These are phyloP conservation scores for Volucella inflata DNA, from an alignment of 2,888 invertebrate species.

Conservation along the genomic window DNA sequence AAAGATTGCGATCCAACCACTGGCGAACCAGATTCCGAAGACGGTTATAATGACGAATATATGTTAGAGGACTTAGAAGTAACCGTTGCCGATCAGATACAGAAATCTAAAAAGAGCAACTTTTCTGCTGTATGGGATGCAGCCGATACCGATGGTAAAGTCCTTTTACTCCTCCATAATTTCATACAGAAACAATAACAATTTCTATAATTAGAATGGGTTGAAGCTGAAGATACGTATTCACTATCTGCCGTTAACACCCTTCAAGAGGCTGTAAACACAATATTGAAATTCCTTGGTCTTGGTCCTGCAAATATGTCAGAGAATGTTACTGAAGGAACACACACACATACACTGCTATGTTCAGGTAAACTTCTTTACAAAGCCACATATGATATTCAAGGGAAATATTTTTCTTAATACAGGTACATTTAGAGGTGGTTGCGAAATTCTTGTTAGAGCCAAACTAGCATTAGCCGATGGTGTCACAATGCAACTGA, in stretches of 20 bases:
- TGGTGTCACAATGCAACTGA: constrained; percentile 97
- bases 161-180: background rate
- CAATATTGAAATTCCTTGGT: constrained; percentile 92
- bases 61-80: constrained; percentile 96
- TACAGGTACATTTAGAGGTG: constrained; percentile 93
- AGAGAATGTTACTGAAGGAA: constrained; percentile 92
- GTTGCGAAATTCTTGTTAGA: constrained; percentile 93
- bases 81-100: constrained; percentile 93
- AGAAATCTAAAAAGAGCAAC: constrained; percentile 90
- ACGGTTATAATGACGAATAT: constrained; percentile 98
- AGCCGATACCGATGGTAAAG: constrained; percentile 85
- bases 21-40: constrained; percentile 96
- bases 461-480: constrained; percentile 90
- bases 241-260: constrained; percentile 91
- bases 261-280: constrained; percentile 93
- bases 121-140: constrained; percentile 93
- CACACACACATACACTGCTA: constrained; percentile 91
- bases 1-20: constrained; percentile 98
- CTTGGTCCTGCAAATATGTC: constrained; percentile 93
- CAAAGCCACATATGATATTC: background rate
- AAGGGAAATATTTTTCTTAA: background rate
- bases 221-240: constrained; percentile 96
- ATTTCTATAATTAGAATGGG: constrained; percentile 80
- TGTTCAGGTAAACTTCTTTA: constrained; percentile 88
- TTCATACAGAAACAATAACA: background rate